Base-by-base conservation (phyloP, 2,113 vertebrate genomes). In the Riparia riparia region DNA sequence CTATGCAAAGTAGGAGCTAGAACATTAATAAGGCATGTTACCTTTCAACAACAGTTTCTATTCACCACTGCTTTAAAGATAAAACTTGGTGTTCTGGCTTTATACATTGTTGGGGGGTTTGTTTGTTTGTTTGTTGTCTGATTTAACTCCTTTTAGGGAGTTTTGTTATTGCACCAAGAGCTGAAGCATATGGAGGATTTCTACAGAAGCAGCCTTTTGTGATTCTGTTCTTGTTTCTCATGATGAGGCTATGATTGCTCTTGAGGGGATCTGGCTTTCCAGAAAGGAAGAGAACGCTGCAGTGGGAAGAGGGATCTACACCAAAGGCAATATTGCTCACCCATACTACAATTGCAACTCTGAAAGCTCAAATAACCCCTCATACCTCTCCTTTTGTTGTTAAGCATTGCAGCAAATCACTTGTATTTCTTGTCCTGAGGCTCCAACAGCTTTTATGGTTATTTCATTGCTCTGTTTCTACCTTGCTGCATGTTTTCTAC, bases 351-450 rank as follows among this genome's bases (percentile, higher is more conserved):
- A 60, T 39, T 84, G 79, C 78, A 96, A 41, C 51, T 31, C 34
- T 56, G 82, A 94, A 90, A 92, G 22, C 54, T 64, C 68, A 90
- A 73, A 86, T 71, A 91, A 93, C n/a, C 80, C 56, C 47, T 94
- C 56, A 8, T 68, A 19, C 64, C 34, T 77, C 29, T 76, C 54
- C 31, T 86, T 94, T 81, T 91, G 76, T 74, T 95, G 91, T 94
- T 89, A 93, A 94, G 53, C 66, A 81, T 60, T 93, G 45, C 63
- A 73, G 50, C 29, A 89, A 80, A 93, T 91, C 68, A 56, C 61
- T 95, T 93, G 76, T 91, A 91, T 92, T 94, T 84, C 79, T 95
- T 87, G 76, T 94, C 89, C 83, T 90, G 66, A 86, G 96, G 91
- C 86, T 95, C 60, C 87, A 78, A 47, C 71, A 89, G 65, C 22